Evolutionary conservation across 1,140 invertebrate species (phyloP).

Genomic region (Zaprionus camerounensis): DNA sequence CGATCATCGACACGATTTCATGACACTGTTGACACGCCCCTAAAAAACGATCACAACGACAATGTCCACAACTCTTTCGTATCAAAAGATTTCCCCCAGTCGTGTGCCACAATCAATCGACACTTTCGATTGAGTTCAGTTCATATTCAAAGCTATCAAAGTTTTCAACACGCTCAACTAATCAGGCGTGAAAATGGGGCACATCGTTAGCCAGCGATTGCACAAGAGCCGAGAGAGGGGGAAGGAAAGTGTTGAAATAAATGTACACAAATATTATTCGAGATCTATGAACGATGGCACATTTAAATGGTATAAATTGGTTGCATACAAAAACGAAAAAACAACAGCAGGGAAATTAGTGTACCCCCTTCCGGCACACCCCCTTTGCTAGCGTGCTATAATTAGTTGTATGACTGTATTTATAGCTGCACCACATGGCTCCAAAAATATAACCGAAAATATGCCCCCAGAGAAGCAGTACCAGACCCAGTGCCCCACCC

Average conservation of each 20-base stretch:
- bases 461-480: background rate
- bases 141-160: constrained; percentile 45
- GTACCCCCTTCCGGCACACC: background rate
- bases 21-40: constrained; percentile 29
- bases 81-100: constrained; percentile 24
- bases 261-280: constrained; percentile 37
- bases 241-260: constrained; percentile 55
- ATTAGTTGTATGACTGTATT: constrained; percentile 43
- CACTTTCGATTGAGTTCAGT: constrained; percentile 35
- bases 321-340: background rate
- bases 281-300: constrained; percentile 5
- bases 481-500: background rate
- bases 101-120: constrained; percentile 69
- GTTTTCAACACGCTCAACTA: constrained; percentile 68
- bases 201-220: constrained; percentile 47
- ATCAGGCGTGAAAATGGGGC: constrained; percentile 71
- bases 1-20: background rate
- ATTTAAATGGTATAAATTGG: constrained; percentile 18
- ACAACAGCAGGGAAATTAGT: background rate
- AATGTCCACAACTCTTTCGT: background rate
- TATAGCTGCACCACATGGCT: constrained; percentile 45
- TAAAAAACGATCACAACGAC: background rate
- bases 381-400: constrained; percentile 15
- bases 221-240: constrained; percentile 33
- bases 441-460: constrained; percentile 1